phyloP scores from a whole-genome alignment of 2,113 vertebrate genomes.

The Podarcis raffonei region DNA sequence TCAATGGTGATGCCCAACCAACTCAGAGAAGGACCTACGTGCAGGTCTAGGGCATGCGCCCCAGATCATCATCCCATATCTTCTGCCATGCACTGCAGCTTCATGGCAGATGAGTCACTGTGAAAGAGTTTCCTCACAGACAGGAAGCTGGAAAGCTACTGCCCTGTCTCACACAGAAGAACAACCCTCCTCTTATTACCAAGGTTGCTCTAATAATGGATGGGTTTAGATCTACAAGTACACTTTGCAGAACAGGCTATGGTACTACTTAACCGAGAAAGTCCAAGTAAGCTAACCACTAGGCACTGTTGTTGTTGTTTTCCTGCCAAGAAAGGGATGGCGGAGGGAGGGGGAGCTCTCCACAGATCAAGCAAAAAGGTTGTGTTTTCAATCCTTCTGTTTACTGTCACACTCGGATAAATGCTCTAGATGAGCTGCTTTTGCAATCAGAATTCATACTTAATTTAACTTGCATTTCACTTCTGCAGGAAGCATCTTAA shows the following conservation, averaged over 20 bases:
- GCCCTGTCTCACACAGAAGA: neutral
- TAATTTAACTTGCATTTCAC: conserved; percentile 63
- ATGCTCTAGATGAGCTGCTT: rapidly evolving
- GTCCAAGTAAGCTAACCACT: neutral
- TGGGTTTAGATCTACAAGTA: neutral
- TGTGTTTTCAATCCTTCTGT: conserved; percentile 43
- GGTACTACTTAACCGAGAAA: neutral
- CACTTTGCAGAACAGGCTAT: neutral
- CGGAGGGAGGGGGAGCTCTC: neutral
- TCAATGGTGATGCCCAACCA: neutral
- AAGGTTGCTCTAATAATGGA: neutral
- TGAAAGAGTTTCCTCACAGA: neutral
- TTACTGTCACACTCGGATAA: conserved; percentile 27
- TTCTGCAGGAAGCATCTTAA: conserved; percentile 70
- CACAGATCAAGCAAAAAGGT: neutral
- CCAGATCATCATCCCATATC: neutral
- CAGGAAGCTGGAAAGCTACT: no score
- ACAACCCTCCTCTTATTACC: neutral
- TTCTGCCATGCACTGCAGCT: neutral
- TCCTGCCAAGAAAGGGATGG: neutral
- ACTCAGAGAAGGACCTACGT: neutral
- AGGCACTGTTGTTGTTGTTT: conserved; percentile 27
- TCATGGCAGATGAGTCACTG: neutral
- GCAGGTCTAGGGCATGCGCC: neutral
- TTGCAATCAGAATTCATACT: conserved; percentile 7